A percentile compares a stretch with the other conserved stretches of the same genome.
Evolutionary conservation across 35 echinoderm and acorn worm genomes (phyloP).

Genomic region (Acanthaster planci): DNA sequence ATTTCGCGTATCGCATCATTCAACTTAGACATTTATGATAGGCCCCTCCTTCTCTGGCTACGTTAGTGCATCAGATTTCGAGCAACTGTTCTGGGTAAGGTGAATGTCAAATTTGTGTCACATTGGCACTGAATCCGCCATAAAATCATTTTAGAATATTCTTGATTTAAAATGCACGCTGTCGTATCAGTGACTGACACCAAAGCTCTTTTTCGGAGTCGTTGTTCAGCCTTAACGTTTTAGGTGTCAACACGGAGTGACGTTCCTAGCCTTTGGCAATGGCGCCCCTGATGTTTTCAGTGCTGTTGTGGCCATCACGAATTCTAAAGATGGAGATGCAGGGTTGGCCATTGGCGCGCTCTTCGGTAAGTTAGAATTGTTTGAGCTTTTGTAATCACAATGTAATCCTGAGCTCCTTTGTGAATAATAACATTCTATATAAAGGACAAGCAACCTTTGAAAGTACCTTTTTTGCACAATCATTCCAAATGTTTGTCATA

Average conservation of each 20-base stretch:
- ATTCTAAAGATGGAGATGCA: conserved; percentile 67
- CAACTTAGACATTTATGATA: no score
- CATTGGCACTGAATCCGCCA: background rate
- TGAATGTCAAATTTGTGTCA: background rate
- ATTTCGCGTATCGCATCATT: no score
- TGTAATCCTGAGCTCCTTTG: no score
- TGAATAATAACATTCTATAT: no score
- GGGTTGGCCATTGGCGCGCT: conserved; percentile 73
- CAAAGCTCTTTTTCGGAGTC: background rate
- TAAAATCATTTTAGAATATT: background rate
- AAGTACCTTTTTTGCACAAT: no score
- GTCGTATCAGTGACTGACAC: background rate
- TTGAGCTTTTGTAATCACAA: background rate
- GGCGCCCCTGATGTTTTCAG: conserved; percentile 85
- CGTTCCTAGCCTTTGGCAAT: conserved; percentile 80
- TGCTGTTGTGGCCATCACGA: conserved; percentile 63
- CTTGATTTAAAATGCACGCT: background rate
- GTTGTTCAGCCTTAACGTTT: background rate
- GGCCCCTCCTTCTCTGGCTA: no score
- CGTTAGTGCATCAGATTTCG: background rate
- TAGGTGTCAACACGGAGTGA: conserved; percentile 46
- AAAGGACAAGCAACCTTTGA: no score
- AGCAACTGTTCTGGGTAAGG: background rate
- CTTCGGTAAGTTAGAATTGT: conserved; percentile 60
- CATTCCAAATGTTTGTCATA: no score